These are phyloP conservation scores for Brachymystax lenok DNA, from an alignment of 2,797 vertebrate species.

Conservation along the genomic window DNA sequence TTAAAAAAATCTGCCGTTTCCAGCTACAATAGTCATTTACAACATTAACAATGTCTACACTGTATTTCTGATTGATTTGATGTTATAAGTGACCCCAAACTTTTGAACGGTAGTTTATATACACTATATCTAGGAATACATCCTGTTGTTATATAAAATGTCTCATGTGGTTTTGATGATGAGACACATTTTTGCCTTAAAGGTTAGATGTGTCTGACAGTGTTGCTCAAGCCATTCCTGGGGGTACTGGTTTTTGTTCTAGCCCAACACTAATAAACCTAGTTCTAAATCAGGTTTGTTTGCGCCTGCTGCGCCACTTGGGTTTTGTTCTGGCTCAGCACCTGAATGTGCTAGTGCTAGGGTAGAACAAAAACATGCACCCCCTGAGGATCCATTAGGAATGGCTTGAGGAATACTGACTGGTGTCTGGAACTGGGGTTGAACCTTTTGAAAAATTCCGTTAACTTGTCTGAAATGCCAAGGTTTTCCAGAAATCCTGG, in stretches of 20 bases:
- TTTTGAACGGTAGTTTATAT: too few relatives aligned
- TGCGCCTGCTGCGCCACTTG: background rate
- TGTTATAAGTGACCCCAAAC: too few relatives aligned
- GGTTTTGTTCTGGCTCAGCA: background rate
- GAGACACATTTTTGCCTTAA: background rate
- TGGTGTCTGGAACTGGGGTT: background rate
- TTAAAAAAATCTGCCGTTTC: too few relatives aligned
- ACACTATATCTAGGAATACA: too few relatives aligned
- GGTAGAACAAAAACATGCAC: background rate
- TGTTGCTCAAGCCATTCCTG: background rate
- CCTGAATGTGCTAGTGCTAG: background rate
- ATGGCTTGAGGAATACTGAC: background rate
- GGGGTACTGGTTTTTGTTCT: background rate
- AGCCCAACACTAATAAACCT: background rate
- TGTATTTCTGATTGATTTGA: too few relatives aligned
- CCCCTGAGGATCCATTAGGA: background rate
- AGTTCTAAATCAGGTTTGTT: background rate
- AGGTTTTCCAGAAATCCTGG: background rate
- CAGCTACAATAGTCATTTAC: too few relatives aligned
- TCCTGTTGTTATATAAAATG: slow-evolving; percentile 25
- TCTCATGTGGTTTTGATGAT: background rate
- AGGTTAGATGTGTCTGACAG: background rate
- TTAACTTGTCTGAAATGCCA: background rate
- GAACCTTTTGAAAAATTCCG: background rate
- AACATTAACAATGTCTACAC: too few relatives aligned